A percentile compares a stretch with the other conserved stretches of the same genome.
Evolutionary conservation across 2,888 invertebrate genomes (phyloP).

Genomic region (Phlogophora meticulosa): DNA sequence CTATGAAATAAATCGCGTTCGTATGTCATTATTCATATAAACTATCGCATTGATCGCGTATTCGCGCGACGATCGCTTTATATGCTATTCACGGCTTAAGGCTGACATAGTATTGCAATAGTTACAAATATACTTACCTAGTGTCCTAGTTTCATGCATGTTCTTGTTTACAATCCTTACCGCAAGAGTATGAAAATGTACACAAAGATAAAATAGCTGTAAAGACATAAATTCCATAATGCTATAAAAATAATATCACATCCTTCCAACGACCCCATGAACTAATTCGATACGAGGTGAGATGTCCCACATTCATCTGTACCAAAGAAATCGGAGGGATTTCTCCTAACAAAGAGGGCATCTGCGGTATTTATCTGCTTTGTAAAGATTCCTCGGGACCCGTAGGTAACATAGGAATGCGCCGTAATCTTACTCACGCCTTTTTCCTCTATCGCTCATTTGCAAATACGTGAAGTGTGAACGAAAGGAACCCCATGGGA

Average conservation of each 20-base stretch:
- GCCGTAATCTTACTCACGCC: constrained; percentile 54
- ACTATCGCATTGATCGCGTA: too few species aligned
- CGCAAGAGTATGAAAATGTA: too few species aligned
- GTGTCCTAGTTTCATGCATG: too few species aligned
- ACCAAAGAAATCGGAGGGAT: constrained; percentile 71
- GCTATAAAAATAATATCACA: neutral
- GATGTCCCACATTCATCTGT: constrained; percentile 47
- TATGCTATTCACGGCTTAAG: too few species aligned
- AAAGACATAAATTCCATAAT: too few species aligned
- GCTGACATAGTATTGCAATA: too few species aligned
- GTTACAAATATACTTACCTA: too few species aligned
- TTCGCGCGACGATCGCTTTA: too few species aligned
- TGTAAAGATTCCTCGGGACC: constrained; percentile 67
- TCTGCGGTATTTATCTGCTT: constrained; percentile 77
- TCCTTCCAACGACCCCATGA: constrained; percentile 11
- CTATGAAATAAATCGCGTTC: too few species aligned
- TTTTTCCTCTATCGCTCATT: constrained; percentile 62
- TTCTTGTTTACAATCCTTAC: too few species aligned
- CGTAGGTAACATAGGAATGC: constrained; percentile 64
- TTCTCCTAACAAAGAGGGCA: constrained; percentile 74
- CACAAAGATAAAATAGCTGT: too few species aligned
- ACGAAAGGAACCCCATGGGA: constrained; percentile 37
- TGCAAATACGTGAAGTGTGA: constrained; percentile 65
- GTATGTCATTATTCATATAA: too few species aligned
- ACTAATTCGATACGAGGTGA: constrained; percentile 36